Evolutionary conservation across 1,140 invertebrate species (phyloP), one percentile per base, ranked within the genome.

Genomic region (Ganaspis sp.): DNA sequence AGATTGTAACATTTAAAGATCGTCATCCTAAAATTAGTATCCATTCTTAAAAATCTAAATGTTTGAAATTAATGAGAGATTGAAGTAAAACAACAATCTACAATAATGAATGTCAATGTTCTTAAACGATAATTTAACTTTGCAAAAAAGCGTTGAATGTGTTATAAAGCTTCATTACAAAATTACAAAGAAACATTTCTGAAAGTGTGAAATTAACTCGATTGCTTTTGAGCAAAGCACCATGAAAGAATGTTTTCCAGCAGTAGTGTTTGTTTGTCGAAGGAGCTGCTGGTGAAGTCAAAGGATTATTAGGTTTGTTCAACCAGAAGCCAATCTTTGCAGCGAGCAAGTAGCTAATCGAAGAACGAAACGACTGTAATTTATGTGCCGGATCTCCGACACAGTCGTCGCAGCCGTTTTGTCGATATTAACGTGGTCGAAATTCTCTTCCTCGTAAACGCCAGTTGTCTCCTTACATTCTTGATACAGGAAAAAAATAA

Each of bases 361-460:
- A 64, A 64, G 58, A 64, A 64, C 15, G 58, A 64, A 34, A 29
- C 58, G 26, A 29, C 26, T 34, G 58, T 64, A 64, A 64, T 64
- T 34, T 34, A 64, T 64, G 58, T 29, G 23, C 26, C 26, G 58
- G 23, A 64, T 29, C 21, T 29, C 21, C 26, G 26, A 26, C 58
- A 29, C 58, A 64, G 58, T 64, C 58, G 58, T 26, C 58, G 58
- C 58, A 29, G 26, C 26, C 26, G 58, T 64, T 64, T 64, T 64
- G 58, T 29, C 58, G 58, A 64, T 64, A 64, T 64, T 64, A 64
- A 34, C 58, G 58, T 64, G 58, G 15, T 29, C 58, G 58, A 64
- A 34, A 64, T 64, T 34, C 58, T 12, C 58, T 29, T 64, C 58
- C 23, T 64, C 58, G 58, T 64, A 64, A 64, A 64, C 58, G 58